phyloP scores from a whole-genome alignment of 2,888 invertebrate species.

The Rotaria macrura region DNA sequence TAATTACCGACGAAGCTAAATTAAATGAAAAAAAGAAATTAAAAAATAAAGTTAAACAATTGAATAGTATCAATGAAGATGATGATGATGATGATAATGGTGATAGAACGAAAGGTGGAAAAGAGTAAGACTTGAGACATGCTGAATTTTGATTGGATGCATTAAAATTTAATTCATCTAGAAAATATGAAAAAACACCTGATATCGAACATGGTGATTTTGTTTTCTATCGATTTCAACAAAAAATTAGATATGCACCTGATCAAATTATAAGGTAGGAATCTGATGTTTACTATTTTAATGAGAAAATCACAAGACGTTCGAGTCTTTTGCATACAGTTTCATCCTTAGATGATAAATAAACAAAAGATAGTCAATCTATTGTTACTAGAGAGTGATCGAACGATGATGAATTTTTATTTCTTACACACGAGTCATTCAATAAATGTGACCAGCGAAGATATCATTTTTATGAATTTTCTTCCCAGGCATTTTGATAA shows the following conservation, averaged over 20 bases:
- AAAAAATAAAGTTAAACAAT: not conserved
- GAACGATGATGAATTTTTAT: too few relatives aligned
- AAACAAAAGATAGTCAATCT: too few relatives aligned
- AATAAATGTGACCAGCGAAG: too few relatives aligned
- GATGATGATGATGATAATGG: not conserved
- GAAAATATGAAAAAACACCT: conserved; percentile 63
- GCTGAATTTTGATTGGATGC: too few relatives aligned
- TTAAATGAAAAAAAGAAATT: not conserved
- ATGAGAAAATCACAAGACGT: too few relatives aligned
- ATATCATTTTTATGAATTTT: too few relatives aligned
- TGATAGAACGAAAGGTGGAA: not conserved
- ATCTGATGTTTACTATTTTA: not conserved
- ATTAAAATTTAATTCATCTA: too few relatives aligned
- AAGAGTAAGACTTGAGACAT: not conserved
- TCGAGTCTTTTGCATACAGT: too few relatives aligned
- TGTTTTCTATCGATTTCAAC: conserved; percentile 68
- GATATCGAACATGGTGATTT: conserved; percentile 70
- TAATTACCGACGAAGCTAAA: not conserved
- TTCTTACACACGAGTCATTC: too few relatives aligned
- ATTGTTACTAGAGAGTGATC: too few relatives aligned
- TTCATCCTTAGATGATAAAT: too few relatives aligned
- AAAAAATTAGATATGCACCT: conserved; percentile 64
- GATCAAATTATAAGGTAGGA: conserved; percentile 69
- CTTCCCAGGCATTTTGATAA: too few relatives aligned
- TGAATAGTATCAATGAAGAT: not conserved